These are phyloP conservation scores for Phengaris alcon DNA, from an alignment of 2,888 invertebrate species.

Conservation along the genomic window DNA sequence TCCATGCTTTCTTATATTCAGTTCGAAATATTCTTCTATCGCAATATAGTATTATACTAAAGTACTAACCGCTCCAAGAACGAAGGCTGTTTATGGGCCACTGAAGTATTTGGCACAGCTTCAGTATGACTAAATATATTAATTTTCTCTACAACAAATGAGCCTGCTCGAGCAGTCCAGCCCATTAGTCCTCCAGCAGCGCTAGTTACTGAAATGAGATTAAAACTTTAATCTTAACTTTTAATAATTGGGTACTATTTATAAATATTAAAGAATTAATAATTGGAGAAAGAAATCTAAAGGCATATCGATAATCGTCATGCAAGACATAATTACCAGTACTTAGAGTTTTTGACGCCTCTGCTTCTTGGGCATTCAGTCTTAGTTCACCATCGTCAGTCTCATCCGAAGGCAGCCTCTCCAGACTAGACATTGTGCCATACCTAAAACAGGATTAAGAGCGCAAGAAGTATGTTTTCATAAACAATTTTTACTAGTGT, in stretches of 20 bases:
- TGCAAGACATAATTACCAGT: conserved; percentile 31
- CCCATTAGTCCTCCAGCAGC: conserved; percentile 80
- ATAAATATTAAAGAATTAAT: too few relatives aligned
- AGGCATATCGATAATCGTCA: background rate
- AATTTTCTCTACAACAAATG: conserved; percentile 91
- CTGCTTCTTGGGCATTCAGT: conserved; percentile 64
- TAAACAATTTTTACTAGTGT: too few relatives aligned
- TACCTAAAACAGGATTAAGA: conserved; percentile 59
- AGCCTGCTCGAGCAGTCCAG: conserved; percentile 90
- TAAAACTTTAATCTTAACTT: background rate
- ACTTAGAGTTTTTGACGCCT: conserved; percentile 50
- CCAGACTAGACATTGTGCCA: conserved; percentile 86
- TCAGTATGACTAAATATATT: conserved; percentile 75
- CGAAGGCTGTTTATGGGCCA: conserved; percentile 72
- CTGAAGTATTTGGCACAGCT: conserved; percentile 64
- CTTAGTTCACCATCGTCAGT: conserved; percentile 78
- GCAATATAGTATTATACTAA: background rate
- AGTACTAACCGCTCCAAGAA: conserved; percentile 69
- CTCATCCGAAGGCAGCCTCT: conserved; percentile 82
- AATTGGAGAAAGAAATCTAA: background rate
- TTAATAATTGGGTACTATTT: too few relatives aligned
- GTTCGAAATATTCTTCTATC: too few relatives aligned
- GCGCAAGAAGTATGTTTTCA: too few relatives aligned
- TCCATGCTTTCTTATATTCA: background rate
- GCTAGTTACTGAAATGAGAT: conserved; percentile 49